Base-by-base conservation (phyloP, 37 sponge, comb jelly and placozoan genomes). In the Crambe crambe region DNA sequence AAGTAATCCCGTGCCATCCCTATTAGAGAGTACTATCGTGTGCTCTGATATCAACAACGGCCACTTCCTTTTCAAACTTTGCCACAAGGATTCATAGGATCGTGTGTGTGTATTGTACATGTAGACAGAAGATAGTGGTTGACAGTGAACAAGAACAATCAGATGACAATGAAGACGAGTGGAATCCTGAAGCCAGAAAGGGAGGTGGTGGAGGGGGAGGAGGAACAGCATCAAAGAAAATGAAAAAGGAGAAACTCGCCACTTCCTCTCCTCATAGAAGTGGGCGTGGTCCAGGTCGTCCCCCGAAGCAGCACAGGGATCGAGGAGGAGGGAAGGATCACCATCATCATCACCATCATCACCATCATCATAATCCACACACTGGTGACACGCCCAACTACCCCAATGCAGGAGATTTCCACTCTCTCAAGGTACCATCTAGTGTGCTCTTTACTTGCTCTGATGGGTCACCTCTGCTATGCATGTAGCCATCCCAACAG, bases 151-250 rank as follows among this genome's bases (percentile, higher is more conserved):
- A 74, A 20, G 86, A 86, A 27, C 51, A 17, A 5, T 86, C 86
- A 56, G 86, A 86, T 44, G 86, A 86, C 66, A 84, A 84, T n/a
- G 86, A 86, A 72, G 86, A 86, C 2, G 86, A 86, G 58, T 86
- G 86, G 86, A 73, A 65, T 2, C 86, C 80, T 20, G 85, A 85
- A 37, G 64, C 66, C 36, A 73, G 36, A 73, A 18, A 32, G 25
- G 69, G 31, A 32, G n/a, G 8, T 25, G 8, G n/a, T n/a, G 27
- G 26, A 62, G 6, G 9, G 64, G 8, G 26, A n/a, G n/a, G n/a
- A n/a, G n/a, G n/a, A n/a, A n/a, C n/a, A n/a, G 20, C 25, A 18
- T 56, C 42, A 12, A 47, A 30, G 32, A 54, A 73, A 43, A 30
- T 38, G 10, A 76, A 60, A 20, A 60, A 61, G 40, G 62, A 60